Base-by-base conservation (phyloP, 2,888 invertebrate species). In the Mongoloraphidia duomilia region DNA sequence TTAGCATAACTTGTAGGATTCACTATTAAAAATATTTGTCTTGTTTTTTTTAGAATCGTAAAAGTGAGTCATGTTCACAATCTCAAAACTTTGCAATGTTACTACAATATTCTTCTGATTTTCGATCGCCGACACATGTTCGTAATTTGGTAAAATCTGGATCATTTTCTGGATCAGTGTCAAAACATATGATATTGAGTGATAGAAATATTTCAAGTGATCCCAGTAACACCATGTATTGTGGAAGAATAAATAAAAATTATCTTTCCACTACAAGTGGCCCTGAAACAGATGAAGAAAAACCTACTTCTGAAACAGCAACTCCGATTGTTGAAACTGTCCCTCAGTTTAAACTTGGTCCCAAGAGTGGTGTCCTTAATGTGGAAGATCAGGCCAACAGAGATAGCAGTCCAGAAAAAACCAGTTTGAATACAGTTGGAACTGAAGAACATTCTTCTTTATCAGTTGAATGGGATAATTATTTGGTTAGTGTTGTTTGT, bases 381-480 rank as follows among this genome's bases (percentile, higher is more conserved):
- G 61, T 71, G 65, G 63, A 64, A 49, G 51, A 58, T 46, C 37
- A 41, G 44, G 2, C 46, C 46, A 26, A 50, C 36, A 57, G 66
- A 56, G 65, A 64, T 56, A 62, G 61, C 49, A 65, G 66, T 55
- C 63, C 65, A 41, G 65, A 64, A 36, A 77, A 77, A 59, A 72
- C 69, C 54, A 82, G 80, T 61, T 72, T 75, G 40, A 67, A 71
- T 52, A 77, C 77, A 0, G 76, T 75, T 9, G 76, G 78, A 26
- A 77, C 79, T 1, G 85, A 85, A 63, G 83, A 82, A 61, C 82
- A 84, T 57, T 81, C 82, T 60, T 88, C 87, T 61, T 80, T 80
- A n/a, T 81, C 89, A 65, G 90, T 89, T 1, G 93, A 93, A 66
- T 94, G 94, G 94, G 94, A 94, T 68, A 88, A 87, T 68, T 94